Evolutionary conservation across 2,888 invertebrate species (phyloP), one percentile per base, ranked within the genome.

Genomic region (Oscheius sp.): DNA sequence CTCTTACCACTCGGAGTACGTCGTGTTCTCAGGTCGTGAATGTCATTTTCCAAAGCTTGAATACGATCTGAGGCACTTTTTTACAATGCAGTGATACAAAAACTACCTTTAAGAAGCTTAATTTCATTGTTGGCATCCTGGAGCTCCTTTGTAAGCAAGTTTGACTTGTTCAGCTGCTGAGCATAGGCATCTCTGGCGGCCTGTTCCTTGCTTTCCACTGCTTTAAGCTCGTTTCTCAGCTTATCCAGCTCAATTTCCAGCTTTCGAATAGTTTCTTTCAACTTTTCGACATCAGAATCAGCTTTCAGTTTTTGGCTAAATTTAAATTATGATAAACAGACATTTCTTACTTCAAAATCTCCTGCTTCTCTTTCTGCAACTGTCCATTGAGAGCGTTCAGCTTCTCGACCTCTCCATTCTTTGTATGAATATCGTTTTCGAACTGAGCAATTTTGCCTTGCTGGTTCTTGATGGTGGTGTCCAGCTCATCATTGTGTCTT

Each of bases 401-500:
- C 70, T 83, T 83, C 66, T 87, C 85, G 32, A 87, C 85, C 74
- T 88, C 88, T 53, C 85, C 86, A 29, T 79, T 79, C 57, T 82
- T 76, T 32, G 82, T 77, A 70, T 79, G 82, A 48, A 88, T 55
- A 35, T 88, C 88, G 71, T 87, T 88, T 74, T 88, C 88, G 21
- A 86, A 74, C 55, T 84, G 83, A n/a, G 82, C 79, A 10, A 84
- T 73, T 75, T 87, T 88, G 57, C 87, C 87, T 78, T 86, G 87
- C n/a, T 80, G 80, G 42, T 82, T 86, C 81, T 88, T 88, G 63
- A 87, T 83, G 42, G 86, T 85, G 1, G 87, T 85, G 73, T 88
- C 88, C 58, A 88, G 79, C 51, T 88, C 88, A 70, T 88, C 88
- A 58, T 88, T 88, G 76, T 85, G 86, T 55, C 86, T 81, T 33